Evolutionary conservation across 2,797 vertebrate species (phyloP), one percentile per base, ranked within the genome.

Genomic region (Catharus ustulatus): DNA sequence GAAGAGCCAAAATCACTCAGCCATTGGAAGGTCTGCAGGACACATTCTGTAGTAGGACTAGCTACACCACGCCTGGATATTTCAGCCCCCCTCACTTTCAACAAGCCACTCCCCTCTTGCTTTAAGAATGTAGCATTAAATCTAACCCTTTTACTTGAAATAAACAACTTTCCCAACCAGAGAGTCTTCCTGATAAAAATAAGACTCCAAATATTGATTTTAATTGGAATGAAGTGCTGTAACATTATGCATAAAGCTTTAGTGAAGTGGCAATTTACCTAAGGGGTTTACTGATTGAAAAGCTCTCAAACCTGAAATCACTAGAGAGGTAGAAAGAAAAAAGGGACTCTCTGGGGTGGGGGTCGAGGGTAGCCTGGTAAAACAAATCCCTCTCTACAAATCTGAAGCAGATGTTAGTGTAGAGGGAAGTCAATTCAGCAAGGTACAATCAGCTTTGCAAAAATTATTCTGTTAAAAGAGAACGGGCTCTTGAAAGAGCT

Each of bases 171-270:
- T 90, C 46, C 45, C 96, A 95, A 93, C 46, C 90, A 98, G 96
- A 97, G 91, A 97, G 93, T 90, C 93, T 89, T 92, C 84, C 96
- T 98, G 96, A 97, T 97, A 98, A 98, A 98, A 98, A 97, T 97
- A 97, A 97, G 96, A 97, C 92, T 96, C 97, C 96, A 97, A 98
- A 98, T 98, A 98, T 96, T 98, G 96, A 96, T 95, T 97, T 98
- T 99, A 99, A 99, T 98, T 99, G 98, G 98, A 99, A 98, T 98
- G 98, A 98, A 99, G 98, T 98, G 98, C 97, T 98, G 98, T 97
- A 98, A 98, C 97, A 98, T 99, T 98, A 98, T 98, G 97, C 97
- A 98, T 98, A 98, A 98, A 98, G 97, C 96, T 96, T 96, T 97
- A 98, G 98, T 98, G 98, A 98, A 99, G 98, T 98, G 98, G 97